Evolutionary conservation across 1,140 invertebrate genomes (phyloP).

Genomic region (Rhopalosiphum maidis): DNA sequence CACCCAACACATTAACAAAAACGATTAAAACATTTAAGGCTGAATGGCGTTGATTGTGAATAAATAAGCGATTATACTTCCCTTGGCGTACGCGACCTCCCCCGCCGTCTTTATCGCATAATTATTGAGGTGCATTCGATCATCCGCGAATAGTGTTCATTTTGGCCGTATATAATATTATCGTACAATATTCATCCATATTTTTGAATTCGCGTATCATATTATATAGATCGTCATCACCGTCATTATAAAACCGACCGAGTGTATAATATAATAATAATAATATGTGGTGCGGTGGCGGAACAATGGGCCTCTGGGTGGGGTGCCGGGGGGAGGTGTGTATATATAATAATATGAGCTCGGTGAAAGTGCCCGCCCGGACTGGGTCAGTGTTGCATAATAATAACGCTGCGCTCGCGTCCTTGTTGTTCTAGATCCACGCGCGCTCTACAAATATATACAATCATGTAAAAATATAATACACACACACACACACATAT

Average conservation of each 20-base stretch:
- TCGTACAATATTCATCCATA: background rate
- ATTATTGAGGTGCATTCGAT: too few relatives aligned
- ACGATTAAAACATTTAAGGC: too few relatives aligned
- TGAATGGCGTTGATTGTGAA: too few relatives aligned
- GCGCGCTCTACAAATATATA: background rate
- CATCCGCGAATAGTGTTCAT: background rate
- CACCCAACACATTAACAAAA: too few relatives aligned
- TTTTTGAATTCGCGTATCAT: background rate
- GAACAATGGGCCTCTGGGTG: background rate
- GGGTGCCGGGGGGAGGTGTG: background rate
- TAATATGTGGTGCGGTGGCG: constrained; percentile 12
- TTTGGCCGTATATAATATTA: background rate
- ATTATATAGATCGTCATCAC: background rate
- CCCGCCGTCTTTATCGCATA: background rate
- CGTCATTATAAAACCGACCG: background rate
- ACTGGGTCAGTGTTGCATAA: constrained; percentile 57
- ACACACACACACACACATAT: background rate
- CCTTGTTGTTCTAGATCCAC: constrained; percentile 55
- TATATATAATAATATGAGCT: background rate
- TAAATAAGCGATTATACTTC: too few relatives aligned
- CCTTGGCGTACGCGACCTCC: too few relatives aligned
- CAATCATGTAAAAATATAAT: background rate
- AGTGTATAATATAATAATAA: background rate
- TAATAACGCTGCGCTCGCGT: constrained; percentile 23
- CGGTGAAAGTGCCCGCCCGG: constrained; percentile 48